These are phyloP conservation scores for Bilobella aurantiaca DNA, from an alignment of 1,140 invertebrate genomes.

Conservation along the genomic window DNA sequence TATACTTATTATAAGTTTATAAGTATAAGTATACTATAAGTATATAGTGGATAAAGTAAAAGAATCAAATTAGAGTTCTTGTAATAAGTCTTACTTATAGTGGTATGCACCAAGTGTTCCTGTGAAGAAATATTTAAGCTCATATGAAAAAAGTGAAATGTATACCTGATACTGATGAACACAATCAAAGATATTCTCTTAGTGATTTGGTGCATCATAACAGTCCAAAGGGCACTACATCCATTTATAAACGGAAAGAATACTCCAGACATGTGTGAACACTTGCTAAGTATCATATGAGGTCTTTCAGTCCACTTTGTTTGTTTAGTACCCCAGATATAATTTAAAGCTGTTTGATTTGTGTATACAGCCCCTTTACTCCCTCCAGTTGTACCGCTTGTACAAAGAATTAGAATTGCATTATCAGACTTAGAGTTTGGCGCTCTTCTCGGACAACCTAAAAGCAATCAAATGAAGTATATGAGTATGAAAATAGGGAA, in stretches of 20 bases:
- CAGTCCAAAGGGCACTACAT: constrained; percentile 14
- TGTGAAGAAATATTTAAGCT: no score
- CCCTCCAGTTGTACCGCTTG: constrained; percentile 26
- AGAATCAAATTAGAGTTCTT: no score
- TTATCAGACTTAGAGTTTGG: no score
- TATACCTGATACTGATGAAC: constrained; percentile 28
- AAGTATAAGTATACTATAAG: no score
- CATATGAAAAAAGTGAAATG: no score
- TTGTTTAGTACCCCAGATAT: constrained; percentile 16
- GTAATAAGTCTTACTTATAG: no score
- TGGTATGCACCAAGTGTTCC: no score
- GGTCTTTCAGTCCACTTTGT: constrained; percentile 17
- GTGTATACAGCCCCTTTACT: constrained; percentile 32
- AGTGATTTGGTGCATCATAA: constrained; percentile 25
- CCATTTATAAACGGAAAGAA: constrained; percentile 28
- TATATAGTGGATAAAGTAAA: no score
- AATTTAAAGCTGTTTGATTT: constrained; percentile 22
- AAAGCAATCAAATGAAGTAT: no score
- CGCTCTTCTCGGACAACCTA: no score
- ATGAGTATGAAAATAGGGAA: no score
- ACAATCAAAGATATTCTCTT: constrained; percentile 29
- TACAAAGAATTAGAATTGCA: constrained; percentile 30
- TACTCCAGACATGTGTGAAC: constrained; percentile 28
- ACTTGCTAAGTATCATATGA: constrained; percentile 11
- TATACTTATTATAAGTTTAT: no score